Evolutionary conservation across 2,888 invertebrate species (phyloP).

Genomic region (Bombylius discolor): DNA sequence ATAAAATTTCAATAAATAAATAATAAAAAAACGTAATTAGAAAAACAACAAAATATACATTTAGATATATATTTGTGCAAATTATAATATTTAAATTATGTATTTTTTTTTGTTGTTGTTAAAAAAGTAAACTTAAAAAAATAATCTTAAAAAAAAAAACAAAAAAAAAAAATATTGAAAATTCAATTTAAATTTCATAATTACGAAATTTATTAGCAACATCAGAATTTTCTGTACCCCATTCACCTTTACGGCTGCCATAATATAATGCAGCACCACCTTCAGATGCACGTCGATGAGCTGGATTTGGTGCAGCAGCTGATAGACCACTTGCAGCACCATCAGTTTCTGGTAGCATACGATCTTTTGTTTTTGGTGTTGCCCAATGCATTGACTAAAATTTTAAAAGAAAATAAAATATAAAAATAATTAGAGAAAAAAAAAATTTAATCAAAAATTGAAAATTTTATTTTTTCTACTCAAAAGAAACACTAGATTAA

Average conservation of each 20-base stretch:
- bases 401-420: background rate
- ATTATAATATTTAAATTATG: too few species aligned
- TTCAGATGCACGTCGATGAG: constrained; percentile 65
- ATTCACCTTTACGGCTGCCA: constrained; percentile 44
- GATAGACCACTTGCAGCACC: constrained; percentile 44
- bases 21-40: too few species aligned
- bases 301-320: constrained; percentile 41
- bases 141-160: background rate
- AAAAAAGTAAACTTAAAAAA: background rate
- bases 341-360: constrained; percentile 53
- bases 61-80: too few species aligned
- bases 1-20: too few species aligned
- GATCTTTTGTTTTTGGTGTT: constrained; percentile 77
- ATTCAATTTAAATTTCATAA: constrained; percentile 67
- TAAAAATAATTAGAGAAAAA: background rate
- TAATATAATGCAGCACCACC: constrained; percentile 71
- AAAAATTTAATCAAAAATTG: too few species aligned
- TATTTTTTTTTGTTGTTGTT: background rate
- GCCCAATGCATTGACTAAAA: constrained; percentile 86
- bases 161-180: background rate
- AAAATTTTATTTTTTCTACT: too few species aligned
- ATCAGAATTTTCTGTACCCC: constrained; percentile 65
- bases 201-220: constrained; percentile 80
- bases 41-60: too few species aligned
- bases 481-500: too few species aligned